These are phyloP conservation scores for Meles meles DNA, from an alignment of 2,113 vertebrate species.

Conservation along the genomic window DNA sequence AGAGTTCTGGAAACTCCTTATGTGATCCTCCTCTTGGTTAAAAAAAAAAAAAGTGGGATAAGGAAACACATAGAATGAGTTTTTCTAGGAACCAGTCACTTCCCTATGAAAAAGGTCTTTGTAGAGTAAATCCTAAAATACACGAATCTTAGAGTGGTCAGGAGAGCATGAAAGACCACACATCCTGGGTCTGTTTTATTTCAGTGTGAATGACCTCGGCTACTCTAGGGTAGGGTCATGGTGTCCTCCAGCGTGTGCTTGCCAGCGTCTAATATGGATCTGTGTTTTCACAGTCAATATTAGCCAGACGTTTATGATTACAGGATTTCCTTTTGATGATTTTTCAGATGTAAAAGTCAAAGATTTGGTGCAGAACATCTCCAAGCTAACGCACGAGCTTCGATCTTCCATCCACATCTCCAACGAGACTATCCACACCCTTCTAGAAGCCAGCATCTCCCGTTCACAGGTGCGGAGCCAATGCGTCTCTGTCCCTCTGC, in stretches of 20 bases:
- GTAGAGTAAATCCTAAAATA: background rate
- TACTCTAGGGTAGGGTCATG: rapidly evolving
- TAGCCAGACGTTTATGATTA: background rate
- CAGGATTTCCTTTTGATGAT: background rate
- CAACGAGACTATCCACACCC: slow-evolving; percentile 43
- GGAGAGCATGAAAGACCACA: rapidly evolving
- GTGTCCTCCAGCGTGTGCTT: background rate
- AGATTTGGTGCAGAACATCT: slow-evolving; percentile 71
- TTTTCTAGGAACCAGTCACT: background rate
- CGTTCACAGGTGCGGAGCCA: slow-evolving; percentile 70
- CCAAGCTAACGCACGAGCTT: slow-evolving; percentile 62
- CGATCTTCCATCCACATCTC: slow-evolving; percentile 71
- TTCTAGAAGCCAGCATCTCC: slow-evolving; percentile 74
- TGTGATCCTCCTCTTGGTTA: background rate
- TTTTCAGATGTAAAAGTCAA: slow-evolving; percentile 75
- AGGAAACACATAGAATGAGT: background rate
- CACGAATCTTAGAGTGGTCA: background rate
- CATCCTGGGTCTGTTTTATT: background rate
- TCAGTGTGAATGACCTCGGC: rapidly evolving
- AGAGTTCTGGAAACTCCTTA: background rate
- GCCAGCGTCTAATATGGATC: background rate
- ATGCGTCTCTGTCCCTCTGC: rapidly evolving
- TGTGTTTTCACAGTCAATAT: background rate
- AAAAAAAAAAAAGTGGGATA: background rate
- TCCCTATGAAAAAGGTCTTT: background rate